Evolutionary conservation across 2,113 vertebrate species (phyloP), one percentile per base, ranked within the genome.

Genomic region (Rhegmatorhina hoffmannsi): DNA sequence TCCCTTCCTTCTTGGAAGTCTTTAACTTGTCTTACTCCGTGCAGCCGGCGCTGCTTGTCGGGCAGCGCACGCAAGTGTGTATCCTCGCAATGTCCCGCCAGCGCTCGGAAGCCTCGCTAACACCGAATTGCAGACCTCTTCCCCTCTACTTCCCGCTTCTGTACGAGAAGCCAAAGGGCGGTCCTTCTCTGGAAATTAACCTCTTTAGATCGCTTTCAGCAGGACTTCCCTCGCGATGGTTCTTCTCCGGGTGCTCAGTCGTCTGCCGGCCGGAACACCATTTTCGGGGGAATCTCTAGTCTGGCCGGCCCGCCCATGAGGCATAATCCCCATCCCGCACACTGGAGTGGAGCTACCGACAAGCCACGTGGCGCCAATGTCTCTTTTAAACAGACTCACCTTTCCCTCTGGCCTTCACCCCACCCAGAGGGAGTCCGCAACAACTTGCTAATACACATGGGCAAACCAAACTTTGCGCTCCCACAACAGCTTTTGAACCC

Each of bases 201-300:
- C 75, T 44, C 83, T 87, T 95, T 90, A 96, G 76, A 44, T 96
- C 46, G 25, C 20, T 93, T 94, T 96, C 93, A 84, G 26, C 36
- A 49, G 7, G 17, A 9, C 36, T 86, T 28, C 67, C 55, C 33
- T 78, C 26, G 24, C 67, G 4, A n/a, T 15, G 43, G 33, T 31
- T 85, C 69, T 84, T 60, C 31, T n/a, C 40, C 7, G 7, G 6
- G 44, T 43, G 64, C 87, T 96, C 33, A 81, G 40, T 76, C 26
- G 75, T 46, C 60, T 60, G 29, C 28, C 8, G 7, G 15, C 17
- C 6, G 5, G 17, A n/a, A 52, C 14, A 25, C 1, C 11, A 12
- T 85, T 85, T 68, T 77, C 24, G 4, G 60, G 56, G 29, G 26
- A 69, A 47, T 46, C 9, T 10, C 17, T 4, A 11, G n/a, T 68